Conservation (phyloP, 2,888 invertebrate genomes). For the Ophion costatus region DNA sequence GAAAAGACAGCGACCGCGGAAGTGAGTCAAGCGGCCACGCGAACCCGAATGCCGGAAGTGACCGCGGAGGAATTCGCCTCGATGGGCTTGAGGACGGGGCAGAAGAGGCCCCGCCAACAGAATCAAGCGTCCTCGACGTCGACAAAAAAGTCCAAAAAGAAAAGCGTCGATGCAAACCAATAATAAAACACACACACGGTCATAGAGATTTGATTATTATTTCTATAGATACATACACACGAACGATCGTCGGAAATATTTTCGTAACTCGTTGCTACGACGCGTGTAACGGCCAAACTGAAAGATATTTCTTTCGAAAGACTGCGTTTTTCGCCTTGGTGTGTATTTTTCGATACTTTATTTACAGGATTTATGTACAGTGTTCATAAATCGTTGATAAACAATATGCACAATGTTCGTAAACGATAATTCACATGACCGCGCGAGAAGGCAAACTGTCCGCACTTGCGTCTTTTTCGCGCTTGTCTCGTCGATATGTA, state of each 20-base stretch:
- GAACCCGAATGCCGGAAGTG: constrained; percentile 68
- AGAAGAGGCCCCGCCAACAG: constrained; percentile 70
- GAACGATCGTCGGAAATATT: constrained; percentile 67
- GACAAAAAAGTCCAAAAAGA: constrained; percentile 72
- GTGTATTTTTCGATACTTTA: constrained; percentile 13
- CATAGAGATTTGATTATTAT: constrained; percentile 29
- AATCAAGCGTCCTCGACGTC: constrained; percentile 51
- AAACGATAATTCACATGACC: constrained; percentile 10
- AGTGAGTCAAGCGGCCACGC: constrained; percentile 51
- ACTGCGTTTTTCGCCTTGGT: background rate
- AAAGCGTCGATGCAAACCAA: constrained; percentile 40
- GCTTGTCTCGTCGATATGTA: background rate
- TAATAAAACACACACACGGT: constrained; percentile 35
- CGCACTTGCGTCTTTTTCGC: background rate
- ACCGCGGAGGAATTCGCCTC: constrained; percentile 76
- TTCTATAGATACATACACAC: constrained; percentile 65
- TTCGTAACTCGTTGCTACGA: constrained; percentile 10
- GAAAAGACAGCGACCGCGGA: constrained; percentile 35
- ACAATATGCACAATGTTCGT: constrained; percentile 5
- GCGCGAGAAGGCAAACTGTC: background rate
- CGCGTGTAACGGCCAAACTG: background rate
- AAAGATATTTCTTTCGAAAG: constrained; percentile 22
- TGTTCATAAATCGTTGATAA: constrained; percentile 26
- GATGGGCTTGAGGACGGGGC: constrained; percentile 76
- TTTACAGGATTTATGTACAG: constrained; percentile 69